Evolutionary conservation across 2,113 vertebrate genomes (phyloP).

Genomic region (Sinosuthora webbiana): DNA sequence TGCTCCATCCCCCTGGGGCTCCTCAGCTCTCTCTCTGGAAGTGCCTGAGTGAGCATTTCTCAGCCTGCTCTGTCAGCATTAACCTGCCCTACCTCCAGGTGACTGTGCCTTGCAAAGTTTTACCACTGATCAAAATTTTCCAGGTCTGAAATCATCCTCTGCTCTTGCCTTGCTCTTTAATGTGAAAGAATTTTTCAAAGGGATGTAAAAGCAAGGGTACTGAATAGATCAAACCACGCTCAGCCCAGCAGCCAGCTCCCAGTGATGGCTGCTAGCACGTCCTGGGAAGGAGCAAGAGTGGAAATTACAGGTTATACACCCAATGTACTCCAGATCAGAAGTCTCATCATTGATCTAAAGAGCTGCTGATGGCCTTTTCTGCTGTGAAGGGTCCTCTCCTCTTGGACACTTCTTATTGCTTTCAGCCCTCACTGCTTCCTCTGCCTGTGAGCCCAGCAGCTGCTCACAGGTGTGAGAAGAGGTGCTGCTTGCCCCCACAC

Average conservation of each 20-base stretch:
- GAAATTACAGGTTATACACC: neutral
- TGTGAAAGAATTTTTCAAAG: fast-evolving
- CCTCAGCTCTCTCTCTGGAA: neutral
- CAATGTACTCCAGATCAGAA: neutral
- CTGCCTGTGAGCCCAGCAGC: neutral
- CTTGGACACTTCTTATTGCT: neutral
- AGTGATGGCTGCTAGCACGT: fast-evolving
- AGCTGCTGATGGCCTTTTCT: neutral
- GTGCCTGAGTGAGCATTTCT: neutral
- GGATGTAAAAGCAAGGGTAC: fast-evolving
- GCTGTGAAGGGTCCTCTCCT: neutral
- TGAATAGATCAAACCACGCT: fast-evolving
- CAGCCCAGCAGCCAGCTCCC: neutral
- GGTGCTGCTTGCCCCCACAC: neutral
- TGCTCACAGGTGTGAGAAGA: fast-evolving
- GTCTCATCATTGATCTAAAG: neutral
- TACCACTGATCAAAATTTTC: neutral
- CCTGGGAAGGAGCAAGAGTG: neutral
- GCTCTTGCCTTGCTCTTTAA: neutral
- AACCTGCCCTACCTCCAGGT: neutral
- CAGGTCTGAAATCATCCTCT: neutral
- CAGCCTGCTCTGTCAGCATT: neutral
- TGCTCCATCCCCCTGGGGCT: neutral
- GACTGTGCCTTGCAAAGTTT: neutral
- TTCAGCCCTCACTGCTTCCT: neutral